Evolutionary conservation across 2,113 vertebrate species (phyloP).

Genomic region (Prochilodus magdalenae): DNA sequence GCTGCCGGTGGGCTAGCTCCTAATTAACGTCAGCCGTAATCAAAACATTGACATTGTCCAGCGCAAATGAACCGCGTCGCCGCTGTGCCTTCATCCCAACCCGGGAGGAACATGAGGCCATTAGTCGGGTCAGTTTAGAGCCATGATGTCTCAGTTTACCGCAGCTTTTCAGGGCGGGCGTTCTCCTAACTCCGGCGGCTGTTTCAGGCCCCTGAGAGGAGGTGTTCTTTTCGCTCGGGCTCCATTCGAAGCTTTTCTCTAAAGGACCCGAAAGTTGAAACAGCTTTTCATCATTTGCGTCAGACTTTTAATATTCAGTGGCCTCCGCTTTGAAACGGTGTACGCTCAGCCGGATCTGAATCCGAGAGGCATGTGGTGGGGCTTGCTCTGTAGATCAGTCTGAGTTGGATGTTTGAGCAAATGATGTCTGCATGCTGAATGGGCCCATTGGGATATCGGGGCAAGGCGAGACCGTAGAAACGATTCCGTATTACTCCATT

Average conservation of each 20-base stretch:
- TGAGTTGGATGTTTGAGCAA: no score
- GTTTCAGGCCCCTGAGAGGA: neutral
- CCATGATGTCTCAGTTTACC: neutral
- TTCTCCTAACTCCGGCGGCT: neutral
- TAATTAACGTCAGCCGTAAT: constrained; percentile 54
- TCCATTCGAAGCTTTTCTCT: neutral
- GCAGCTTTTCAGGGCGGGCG: neutral
- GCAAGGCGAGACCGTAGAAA: no score
- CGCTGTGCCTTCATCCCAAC: constrained; percentile 45
- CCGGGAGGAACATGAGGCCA: constrained; percentile 14
- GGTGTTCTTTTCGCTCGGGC: neutral
- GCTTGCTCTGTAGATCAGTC: no score
- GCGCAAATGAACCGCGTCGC: constrained; percentile 38
- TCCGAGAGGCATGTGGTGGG: no score
- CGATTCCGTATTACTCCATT: no score
- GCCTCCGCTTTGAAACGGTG: neutral
- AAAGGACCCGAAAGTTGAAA: constrained; percentile 3
- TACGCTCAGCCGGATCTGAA: neutral
- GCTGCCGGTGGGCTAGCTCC: constrained; percentile 21
- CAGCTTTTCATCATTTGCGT: neutral
- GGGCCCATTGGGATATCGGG: no score
- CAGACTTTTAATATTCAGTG: neutral
- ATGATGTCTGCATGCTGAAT: no score
- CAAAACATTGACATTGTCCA: constrained; percentile 42
- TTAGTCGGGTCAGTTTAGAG: constrained; percentile 33